phyloP scores from a whole-genome alignment of 2,888 invertebrate species.

The Agapostemon virescens region DNA sequence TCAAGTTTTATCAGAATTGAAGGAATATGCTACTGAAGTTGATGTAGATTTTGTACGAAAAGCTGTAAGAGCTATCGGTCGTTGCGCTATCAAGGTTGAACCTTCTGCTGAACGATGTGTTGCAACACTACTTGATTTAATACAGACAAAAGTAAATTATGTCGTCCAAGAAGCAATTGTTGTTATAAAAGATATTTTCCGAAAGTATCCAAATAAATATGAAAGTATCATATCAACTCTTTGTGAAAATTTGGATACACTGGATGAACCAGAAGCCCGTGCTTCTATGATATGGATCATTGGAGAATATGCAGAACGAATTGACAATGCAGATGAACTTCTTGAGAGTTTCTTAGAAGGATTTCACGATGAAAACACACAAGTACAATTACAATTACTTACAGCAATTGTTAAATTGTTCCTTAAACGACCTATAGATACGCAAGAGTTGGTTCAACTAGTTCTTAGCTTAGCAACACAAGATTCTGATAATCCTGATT shows the following conservation, averaged over 20 bases:
- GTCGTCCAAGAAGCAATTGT: slow-evolving; percentile 99
- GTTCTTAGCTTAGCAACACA: slow-evolving; percentile 93
- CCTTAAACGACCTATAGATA: slow-evolving; percentile 98
- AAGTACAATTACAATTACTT: slow-evolving; percentile 96
- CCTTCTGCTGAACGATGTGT: slow-evolving; percentile 99
- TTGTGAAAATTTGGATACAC: slow-evolving; percentile 98
- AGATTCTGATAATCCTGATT: slow-evolving; percentile 98
- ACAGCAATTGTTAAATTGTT: slow-evolving; percentile 99
- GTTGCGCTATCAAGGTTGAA: slow-evolving; percentile 99
- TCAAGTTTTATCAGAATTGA: slow-evolving; percentile 97
- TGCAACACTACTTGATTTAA: slow-evolving; percentile 96
- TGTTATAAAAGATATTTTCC: slow-evolving; percentile 98
- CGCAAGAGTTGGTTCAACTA: slow-evolving; percentile 98
- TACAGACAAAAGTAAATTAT: slow-evolving; percentile 99
- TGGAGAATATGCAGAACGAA: slow-evolving; percentile 99
- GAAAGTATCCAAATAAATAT: slow-evolving; percentile 99
- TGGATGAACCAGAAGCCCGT: slow-evolving; percentile 99
- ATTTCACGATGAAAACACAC: slow-evolving; percentile 97
- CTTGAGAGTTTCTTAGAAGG: slow-evolving; percentile 99
- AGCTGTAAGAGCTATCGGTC: slow-evolving; percentile 98
- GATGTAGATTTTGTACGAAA: slow-evolving; percentile 99
- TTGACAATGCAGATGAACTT: slow-evolving; percentile 99
- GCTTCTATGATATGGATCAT: slow-evolving; percentile 98
- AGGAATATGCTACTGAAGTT: slow-evolving; percentile 99
- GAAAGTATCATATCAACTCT: slow-evolving; percentile 99